A percentile compares a stretch with the other conserved stretches of the same genome.
Evolutionary conservation across 2,113 vertebrate species (phyloP).

Genomic region (Hippocampus barbouri): DNA sequence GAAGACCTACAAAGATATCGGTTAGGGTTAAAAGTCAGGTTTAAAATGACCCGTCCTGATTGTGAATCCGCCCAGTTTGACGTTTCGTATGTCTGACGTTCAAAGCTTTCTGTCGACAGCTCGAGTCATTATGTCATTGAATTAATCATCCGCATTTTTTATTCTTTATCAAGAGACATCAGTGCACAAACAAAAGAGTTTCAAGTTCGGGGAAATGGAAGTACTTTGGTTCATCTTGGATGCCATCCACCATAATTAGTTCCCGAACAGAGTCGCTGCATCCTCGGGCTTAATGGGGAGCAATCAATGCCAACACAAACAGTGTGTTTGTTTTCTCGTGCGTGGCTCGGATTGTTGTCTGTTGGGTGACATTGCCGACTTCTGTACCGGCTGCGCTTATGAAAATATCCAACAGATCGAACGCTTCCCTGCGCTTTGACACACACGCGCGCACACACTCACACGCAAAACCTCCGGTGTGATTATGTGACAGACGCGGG

Average conservation of each 20-base stretch:
- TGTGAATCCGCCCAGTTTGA: conserved; percentile 10
- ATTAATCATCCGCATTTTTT: conserved; percentile 11
- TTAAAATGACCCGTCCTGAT: background rate
- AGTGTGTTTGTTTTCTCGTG: conserved; percentile 34
- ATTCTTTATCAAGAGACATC: conserved; percentile 33
- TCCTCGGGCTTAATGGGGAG: conserved; percentile 65
- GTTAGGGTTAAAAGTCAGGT: background rate
- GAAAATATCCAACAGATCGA: conserved; percentile 15
- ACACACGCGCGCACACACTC: background rate
- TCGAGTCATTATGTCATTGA: background rate
- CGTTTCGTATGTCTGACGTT: too few relatives aligned
- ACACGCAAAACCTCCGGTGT: background rate
- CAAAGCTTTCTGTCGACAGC: background rate
- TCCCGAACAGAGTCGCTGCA: conserved; percentile 55
- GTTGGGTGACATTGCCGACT: conserved; percentile 35
- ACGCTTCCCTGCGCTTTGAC: conserved; percentile 14
- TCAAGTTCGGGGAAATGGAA: conserved; percentile 35
- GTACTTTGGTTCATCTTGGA: conserved; percentile 54
- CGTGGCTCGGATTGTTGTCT: conserved; percentile 31
- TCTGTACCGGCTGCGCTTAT: conserved; percentile 6
- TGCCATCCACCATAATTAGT: conserved; percentile 63
- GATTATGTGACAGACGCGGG: conserved; percentile 14
- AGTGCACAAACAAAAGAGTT: conserved; percentile 35
- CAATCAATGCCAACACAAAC: conserved; percentile 68
- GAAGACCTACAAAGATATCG: too few relatives aligned